Conservation (phyloP, 2,113 vertebrate genomes). For the Motacilla alba region DNA sequence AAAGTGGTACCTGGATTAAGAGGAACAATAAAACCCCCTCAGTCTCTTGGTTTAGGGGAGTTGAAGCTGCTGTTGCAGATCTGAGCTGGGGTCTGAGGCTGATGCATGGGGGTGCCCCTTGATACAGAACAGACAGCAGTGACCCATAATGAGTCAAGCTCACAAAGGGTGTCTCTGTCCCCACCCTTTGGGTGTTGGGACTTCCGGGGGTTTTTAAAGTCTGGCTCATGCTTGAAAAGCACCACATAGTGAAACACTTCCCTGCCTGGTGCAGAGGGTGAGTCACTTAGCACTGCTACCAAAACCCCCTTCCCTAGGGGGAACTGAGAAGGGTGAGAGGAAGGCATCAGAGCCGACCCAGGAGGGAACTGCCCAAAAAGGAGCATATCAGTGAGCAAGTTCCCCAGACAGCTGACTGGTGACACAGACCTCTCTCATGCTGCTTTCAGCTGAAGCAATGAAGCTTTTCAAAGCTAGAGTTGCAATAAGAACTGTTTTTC, state of each 20-base stretch:
- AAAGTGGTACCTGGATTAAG: not conserved
- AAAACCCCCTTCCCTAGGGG: not conserved
- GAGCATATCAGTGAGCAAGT: not conserved
- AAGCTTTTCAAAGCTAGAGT: not conserved
- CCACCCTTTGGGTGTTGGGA: not conserved
- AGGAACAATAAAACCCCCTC: not conserved
- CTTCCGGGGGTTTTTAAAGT: not conserved
- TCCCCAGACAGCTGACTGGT: not conserved
- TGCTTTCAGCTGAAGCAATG: not conserved
- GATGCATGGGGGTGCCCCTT: not conserved
- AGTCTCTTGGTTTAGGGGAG: not conserved
- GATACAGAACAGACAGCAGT: not conserved
- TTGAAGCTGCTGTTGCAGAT: not conserved
- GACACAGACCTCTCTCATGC: not conserved
- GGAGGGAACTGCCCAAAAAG: not conserved
- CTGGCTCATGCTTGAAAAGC: not conserved
- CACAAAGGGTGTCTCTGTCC: not conserved
- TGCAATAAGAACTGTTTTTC: not conserved
- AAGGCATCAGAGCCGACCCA: not conserved
- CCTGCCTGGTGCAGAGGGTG: not conserved
- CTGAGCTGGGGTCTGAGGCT: not conserved
- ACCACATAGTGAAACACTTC: not conserved
- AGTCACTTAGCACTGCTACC: not conserved
- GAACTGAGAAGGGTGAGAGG: not conserved
- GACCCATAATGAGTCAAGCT: not conserved